Evolutionary conservation across 2,888 invertebrate species (phyloP), one percentile per base, ranked within the genome.

Genomic region (Mesorhabditis spiculigera): DNA sequence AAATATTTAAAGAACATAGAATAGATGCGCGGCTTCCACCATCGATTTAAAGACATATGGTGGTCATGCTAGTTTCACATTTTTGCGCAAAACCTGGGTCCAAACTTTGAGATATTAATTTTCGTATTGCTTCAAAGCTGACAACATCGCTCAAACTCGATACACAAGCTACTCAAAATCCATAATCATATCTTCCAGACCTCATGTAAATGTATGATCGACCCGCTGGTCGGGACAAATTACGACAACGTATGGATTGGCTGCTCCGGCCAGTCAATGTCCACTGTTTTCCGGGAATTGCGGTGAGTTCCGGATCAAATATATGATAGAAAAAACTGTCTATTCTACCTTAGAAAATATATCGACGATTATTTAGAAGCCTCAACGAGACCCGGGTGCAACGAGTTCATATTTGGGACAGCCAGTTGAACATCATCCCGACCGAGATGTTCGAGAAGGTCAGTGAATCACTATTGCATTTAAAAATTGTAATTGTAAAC

Each of bases 371-470:
- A 28, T 50, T 50, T 50, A 50, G 58, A 10, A 13, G 10, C 8
- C 69, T 85, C 58, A 84, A 83, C 71, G 76, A 76, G n/a, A 81
- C 75, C 42, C 45, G 58, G 4, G 62, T 84, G 28, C 72, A 76
- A 28, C 71, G 73, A 41, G 61, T 84, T 65, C 75, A 73, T 45
- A 78, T 84, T 63, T 81, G 81, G 78, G 76, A 84, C 66, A 75
- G 80, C 6, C 68, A 72, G 5, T 70, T 81, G 16, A 78, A 77
- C 65, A 75, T 77, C 58, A 63, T 85, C 10, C 81, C 83, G 5
- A 68, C 58, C 42, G 78, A 82, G 62, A 74, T 85, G 70, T 81
- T 84, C 66, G 72, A 73, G 6, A 77, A 80, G 65, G 81, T 83
- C 4, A 63, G 72, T 13, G 3, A 28, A 28, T 28, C 28, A 28